phyloP scores from a whole-genome alignment of 2,888 invertebrate genomes.

The Gortyna flavago region DNA sequence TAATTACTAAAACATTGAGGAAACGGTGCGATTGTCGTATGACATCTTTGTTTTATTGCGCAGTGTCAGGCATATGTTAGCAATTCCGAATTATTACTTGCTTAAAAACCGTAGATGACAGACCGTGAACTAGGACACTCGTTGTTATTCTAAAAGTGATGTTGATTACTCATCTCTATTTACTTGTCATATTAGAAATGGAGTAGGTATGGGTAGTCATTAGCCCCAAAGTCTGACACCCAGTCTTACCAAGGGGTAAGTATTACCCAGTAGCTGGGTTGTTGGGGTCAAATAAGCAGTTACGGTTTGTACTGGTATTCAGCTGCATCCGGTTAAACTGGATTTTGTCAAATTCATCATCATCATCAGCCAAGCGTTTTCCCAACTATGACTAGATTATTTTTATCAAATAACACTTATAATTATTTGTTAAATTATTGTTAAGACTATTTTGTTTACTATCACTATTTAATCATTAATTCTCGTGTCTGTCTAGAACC shows the following conservation, averaged over 20 bases:
- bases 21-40: slow-evolving; percentile 18
- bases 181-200: neutral
- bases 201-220: too few relatives aligned
- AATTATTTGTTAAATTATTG: neutral
- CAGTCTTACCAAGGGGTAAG: too few relatives aligned
- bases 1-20: slow-evolving; percentile 33
- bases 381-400: neutral
- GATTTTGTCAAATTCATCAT: neutral
- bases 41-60: slow-evolving; percentile 37
- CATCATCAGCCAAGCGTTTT: neutral
- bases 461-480: neutral
- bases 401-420: neutral
- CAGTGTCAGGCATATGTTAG: slow-evolving; percentile 15
- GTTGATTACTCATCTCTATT: slow-evolving; percentile 23
- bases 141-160: slow-evolving; percentile 27
- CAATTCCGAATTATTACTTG: slow-evolving; percentile 34
- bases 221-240: neutral
- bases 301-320: neutral
- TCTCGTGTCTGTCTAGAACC: slow-evolving; percentile 2
- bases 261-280: neutral
- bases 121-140: slow-evolving; percentile 24
- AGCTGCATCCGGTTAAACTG: neutral
- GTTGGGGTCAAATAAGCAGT: neutral
- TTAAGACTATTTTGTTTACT: neutral
- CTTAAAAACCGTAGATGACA: slow-evolving; percentile 3